Base-by-base conservation (phyloP, 2,797 vertebrate genomes). In the Fringilla coelebs region DNA sequence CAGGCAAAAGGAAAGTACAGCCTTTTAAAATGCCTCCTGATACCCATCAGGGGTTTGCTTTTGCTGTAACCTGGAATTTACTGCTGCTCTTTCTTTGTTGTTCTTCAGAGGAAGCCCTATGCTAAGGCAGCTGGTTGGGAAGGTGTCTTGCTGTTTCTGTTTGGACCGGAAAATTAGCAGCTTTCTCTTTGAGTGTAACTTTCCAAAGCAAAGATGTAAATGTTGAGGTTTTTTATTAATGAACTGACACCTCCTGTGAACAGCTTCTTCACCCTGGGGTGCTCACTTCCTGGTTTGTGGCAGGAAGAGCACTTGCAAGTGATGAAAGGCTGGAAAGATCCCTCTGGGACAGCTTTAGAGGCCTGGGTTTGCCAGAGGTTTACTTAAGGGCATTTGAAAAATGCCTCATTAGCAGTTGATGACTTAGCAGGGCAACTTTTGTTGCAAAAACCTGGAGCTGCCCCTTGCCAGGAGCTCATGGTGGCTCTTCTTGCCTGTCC, bases 361-460 rank as follows among this genome's bases (percentile, higher is more conserved):
- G 0, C 52, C 85, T 43, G 20, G 13, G 31, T 83, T 85, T 90
- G 72, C 81, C 54, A 66, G 78, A 85, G 87, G 54, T 88, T 85
- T 77, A 46, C 88, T 92, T 93, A 7, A 51, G 90, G 78, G 63
- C 84, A 36, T 80, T 89, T 93, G 87, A 89, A 94, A 93, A 93
- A 79, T 62, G 70, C 68, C 78, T 96, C 79, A 77, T 95, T 95
- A 94, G 87, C 73, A 75, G 68, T 3, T 85, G 81, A 80, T 85
- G 86, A 54, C 78, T 92, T 82, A 88, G 78, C 68, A 71, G 79
- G 82, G 46, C 45, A 63, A 72, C 55, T 89, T 73, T 77, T n/a
- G 24, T 60, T 93, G 14, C 0, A 0, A 36, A 90, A 89, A 74
- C 61, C 65, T 65, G 15, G 41, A 89, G 85, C 84, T 92, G 82